A percentile compares a stretch with the other conserved stretches of the same genome.
These are phyloP conservation scores for Drosophila nikananu DNA, from an alignment of 1,140 invertebrate species.

Conservation along the genomic window DNA sequence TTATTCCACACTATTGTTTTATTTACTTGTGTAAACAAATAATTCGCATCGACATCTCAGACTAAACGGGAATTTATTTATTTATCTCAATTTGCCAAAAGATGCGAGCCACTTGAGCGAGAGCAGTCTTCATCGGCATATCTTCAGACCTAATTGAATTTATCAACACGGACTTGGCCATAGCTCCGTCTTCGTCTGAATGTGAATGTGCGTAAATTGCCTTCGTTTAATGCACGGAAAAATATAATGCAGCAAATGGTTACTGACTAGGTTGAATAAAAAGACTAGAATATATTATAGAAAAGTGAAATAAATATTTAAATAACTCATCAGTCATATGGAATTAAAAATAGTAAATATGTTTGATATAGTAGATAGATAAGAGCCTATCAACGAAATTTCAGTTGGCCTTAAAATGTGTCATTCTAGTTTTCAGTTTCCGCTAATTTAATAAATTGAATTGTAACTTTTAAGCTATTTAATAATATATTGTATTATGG, in stretches of 20 bases:
- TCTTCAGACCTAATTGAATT: constrained; percentile 64
- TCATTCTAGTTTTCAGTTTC: neutral
- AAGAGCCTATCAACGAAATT: neutral
- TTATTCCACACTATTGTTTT: constrained; percentile 16
- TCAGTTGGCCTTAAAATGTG: no score
- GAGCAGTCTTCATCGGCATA: constrained; percentile 5
- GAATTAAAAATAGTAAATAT: neutral
- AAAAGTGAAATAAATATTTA: neutral
- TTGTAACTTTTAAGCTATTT: neutral
- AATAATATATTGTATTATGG: neutral
- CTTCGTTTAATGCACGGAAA: constrained; percentile 38
- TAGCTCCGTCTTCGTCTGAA: constrained; percentile 3
- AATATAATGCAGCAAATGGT: neutral
- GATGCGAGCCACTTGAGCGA: constrained; percentile 32
- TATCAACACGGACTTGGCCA: constrained; percentile 62
- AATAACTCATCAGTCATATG: neutral
- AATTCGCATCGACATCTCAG: constrained; percentile 21
- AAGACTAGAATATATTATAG: neutral
- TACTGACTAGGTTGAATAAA: neutral
- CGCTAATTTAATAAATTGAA: neutral
- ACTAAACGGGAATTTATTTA: constrained; percentile 41
- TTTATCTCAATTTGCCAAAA: constrained; percentile 52
- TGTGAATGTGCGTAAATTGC: constrained; percentile 59
- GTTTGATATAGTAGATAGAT: neutral
- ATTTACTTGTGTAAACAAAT: constrained; percentile 37